Evolutionary conservation across 1,140 invertebrate genomes (phyloP), one percentile per base, ranked within the genome.

Genomic region (Heliconius melpomene): DNA sequence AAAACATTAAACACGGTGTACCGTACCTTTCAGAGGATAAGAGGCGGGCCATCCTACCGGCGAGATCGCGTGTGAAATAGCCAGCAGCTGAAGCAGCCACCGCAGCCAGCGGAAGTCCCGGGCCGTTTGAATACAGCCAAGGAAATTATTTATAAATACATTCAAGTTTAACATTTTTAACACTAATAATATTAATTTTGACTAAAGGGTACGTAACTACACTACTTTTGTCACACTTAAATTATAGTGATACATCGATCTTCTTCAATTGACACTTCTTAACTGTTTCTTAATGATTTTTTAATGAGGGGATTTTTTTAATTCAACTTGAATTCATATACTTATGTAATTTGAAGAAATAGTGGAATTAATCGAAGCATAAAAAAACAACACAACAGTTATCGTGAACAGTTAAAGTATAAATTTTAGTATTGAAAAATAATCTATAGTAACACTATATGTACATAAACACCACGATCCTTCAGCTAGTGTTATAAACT

Each of bases 31-130:
- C 52, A 90, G 75, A n/a, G 82, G 54, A 60, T 88, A 88, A 32
- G 87, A 84, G 2, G 74, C 57, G 0, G 90, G 89, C 90, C 90
- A 92, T 23, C 84, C 89, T 11, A 84, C 82, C 0, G 88, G 86
- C 2, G 79, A 60, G 20, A 92, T 81, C 1, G 87, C 85, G 6
- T 89, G 84, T 0, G 87, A 83, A 23, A 91, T 72, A 18, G 89
- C 86, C 13, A 92, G 40, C 9, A 84, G 57, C 20, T 80, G 76
- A 32, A 91, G 72, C 9, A 90, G 16, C 86, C 86, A 88, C 32
- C 78, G 77, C 50, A 91, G 78, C 78, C 87, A 78, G 1, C 85
- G 83, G 13, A 78, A 79, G 40, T 86, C 86, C 8, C 84, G 82
- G 6, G 75, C 80, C 9, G 75, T 79, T 57, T 89, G 87, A 16